Base-by-base conservation (phyloP, 2,113 vertebrate species). In the Marcusenius ussheri region DNA sequence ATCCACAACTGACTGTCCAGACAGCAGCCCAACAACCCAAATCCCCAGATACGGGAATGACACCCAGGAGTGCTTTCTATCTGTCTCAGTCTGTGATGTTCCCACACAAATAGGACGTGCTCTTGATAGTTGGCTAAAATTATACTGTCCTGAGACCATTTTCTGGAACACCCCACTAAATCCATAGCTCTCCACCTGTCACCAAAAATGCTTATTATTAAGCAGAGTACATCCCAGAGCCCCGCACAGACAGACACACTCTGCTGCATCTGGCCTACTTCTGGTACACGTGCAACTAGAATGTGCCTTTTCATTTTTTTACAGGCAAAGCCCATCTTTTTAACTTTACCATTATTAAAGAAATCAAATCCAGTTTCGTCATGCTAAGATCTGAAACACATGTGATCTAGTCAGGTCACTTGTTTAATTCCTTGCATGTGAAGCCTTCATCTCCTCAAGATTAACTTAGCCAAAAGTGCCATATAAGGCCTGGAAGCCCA, bases 41-140 rank as follows among this genome's bases (percentile, higher is more conserved):
- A 53, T 39, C 27, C 47, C 49, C 85, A 42, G 10, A 39, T n/a
- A 50, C 47, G 50, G 83, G 39, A 39, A 56, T 35, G n/a, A 21
- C 13, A 42, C 50, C 8, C 5, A 35, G n/a, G 49, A 47, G 42
- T 45, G 31, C 50, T 51, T 87, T 50, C 31, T 51, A 13, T 87
- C 10, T 86, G 84, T 5, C 49, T 53, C 47, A 53, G 49, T 3
- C 53, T 51, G 50, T 35, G 27, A 87, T 15, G 85, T 7, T 56
- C 49, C n/a, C n/a, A 53, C 50, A 87, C 45, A 84, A 47, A 84
- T 84, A 84, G 83, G 83, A 84, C 83, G 21, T 84, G 83, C 39
- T 84, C 83, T 47, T 45, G 83, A 84, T 84, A 84, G 83, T n/a
- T 24, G 85, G 27, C 50, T 31, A 87, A 51, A 87, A 87, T 35